Evolutionary conservation across 2,888 invertebrate species (phyloP), one percentile per base, ranked within the genome.

Genomic region (Phortica magna): DNA sequence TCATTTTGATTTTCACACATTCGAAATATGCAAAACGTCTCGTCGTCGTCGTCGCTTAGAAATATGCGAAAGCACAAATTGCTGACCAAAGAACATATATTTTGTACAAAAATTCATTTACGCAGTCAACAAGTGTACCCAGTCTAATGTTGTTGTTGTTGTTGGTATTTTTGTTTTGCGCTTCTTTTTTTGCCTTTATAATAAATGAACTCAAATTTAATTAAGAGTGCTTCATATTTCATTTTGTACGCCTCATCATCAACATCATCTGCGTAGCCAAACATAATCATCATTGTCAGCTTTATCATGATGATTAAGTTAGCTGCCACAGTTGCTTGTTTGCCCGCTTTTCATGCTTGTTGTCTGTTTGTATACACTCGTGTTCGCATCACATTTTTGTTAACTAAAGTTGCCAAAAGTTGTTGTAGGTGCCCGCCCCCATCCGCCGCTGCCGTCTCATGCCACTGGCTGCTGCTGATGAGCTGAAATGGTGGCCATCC

Each of bases 181-280:
- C 39, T 55, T 55, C 57, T 61, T 76, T 31, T 19, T 39, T 70
- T 19, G 22, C 31, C 14, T 53, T 53, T 55, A 12, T 42, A 71
- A 80, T 83, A 88, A 88, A 88, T 89, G 84, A 88, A 85, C 82
- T 85, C 67, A 84, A 88, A 88, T 89, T 88, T 89, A 88, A 89
- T 88, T 88, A 88, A 87, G 84, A 82, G 75, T 73, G 78, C 77
- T 78, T 78, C 79, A 88, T 87, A 83, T 87, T 87, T 85, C 81
- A 84, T 82, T 78, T 82, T 83, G 75, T 39, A 68, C 64, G 41
- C 64, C 61, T 31, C 74, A 17, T 22, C 73, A 77, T 48, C 72
- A 75, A 10, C 76, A 41, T 59, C 73, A 67, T 57, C 71, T n/a
- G 31, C 48, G 64, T 65, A 41, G 78, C 82, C 82, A 83, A 59